phyloP scores from a whole-genome alignment of 2,797 vertebrate genomes.

The Mastacembelus armatus region DNA sequence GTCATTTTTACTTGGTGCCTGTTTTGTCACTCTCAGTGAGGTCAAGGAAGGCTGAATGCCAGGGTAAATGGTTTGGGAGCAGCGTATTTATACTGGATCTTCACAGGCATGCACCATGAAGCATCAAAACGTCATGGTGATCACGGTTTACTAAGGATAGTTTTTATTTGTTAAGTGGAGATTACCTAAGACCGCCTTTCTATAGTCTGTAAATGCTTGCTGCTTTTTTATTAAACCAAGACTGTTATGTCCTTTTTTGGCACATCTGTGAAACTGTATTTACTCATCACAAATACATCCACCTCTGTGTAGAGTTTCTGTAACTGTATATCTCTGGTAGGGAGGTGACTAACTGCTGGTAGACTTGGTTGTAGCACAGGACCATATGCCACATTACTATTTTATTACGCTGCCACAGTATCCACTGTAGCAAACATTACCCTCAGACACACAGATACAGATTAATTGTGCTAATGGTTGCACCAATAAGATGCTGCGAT shows the following conservation, averaged over 20 bases:
- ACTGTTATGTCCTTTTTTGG: neutral
- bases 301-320: conserved; percentile 14
- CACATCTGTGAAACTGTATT: neutral
- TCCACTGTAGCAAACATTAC: conserved; percentile 34
- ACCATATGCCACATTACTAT: conserved; percentile 60
- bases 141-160: too few relatives aligned
- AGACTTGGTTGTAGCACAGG: conserved; percentile 22
- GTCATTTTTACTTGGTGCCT: neutral
- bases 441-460: neutral
- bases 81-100: too few relatives aligned
- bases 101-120: too few relatives aligned
- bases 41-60: too few relatives aligned
- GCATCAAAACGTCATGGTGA: too few relatives aligned
- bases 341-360: conserved; percentile 33
- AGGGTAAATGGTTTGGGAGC: too few relatives aligned
- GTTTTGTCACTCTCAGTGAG: neutral
- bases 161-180: too few relatives aligned
- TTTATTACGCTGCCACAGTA: conserved; percentile 50
- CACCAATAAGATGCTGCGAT: neutral
- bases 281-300: conserved; percentile 6
- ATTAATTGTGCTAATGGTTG: conserved; percentile 20
- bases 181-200: too few relatives aligned
- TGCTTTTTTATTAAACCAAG: neutral
- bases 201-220: too few relatives aligned
- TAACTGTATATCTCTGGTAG: conserved; percentile 6